phyloP scores from a whole-genome alignment of 2,113 vertebrate species.

The Dendropsophus ebraccatus region DNA sequence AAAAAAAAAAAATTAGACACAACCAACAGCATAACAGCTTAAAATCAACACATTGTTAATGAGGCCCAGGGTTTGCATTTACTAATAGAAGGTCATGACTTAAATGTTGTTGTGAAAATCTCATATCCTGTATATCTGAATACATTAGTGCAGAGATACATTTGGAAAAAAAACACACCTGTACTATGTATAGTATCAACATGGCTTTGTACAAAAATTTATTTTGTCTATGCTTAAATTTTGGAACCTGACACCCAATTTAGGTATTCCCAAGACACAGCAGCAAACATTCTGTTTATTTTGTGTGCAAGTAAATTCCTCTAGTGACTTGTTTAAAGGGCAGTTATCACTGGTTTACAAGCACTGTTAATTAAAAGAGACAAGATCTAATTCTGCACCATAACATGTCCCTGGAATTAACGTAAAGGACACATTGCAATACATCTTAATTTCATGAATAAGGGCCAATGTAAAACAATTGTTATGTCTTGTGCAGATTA shows the following conservation, averaged over 20 bases:
- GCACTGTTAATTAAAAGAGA: slow-evolving; percentile 43
- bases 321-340: slow-evolving; percentile 40
- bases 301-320: neutral
- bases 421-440: neutral
- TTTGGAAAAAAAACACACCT: too few species aligned
- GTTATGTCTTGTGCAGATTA: neutral
- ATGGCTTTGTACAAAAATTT: neutral
- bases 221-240: neutral
- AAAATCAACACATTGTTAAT: too few species aligned
- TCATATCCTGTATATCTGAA: too few species aligned
- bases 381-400: slow-evolving; percentile 14
- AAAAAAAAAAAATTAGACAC: too few species aligned
- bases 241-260: neutral
- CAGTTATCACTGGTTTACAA: slow-evolving; percentile 42
- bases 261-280: neutral
- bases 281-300: slow-evolving; percentile 27
- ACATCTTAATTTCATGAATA: slow-evolving; percentile 17
- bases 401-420: slow-evolving; percentile 18
- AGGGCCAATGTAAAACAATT: neutral
- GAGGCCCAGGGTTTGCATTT: too few species aligned
- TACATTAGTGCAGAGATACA: too few species aligned
- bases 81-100: too few species aligned
- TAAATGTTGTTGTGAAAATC: too few species aligned
- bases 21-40: too few species aligned
- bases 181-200: neutral